Conservation (phyloP, 30 jellyfish, hydroid and myxozoan species). For the Pelagia noctiluca region DNA sequence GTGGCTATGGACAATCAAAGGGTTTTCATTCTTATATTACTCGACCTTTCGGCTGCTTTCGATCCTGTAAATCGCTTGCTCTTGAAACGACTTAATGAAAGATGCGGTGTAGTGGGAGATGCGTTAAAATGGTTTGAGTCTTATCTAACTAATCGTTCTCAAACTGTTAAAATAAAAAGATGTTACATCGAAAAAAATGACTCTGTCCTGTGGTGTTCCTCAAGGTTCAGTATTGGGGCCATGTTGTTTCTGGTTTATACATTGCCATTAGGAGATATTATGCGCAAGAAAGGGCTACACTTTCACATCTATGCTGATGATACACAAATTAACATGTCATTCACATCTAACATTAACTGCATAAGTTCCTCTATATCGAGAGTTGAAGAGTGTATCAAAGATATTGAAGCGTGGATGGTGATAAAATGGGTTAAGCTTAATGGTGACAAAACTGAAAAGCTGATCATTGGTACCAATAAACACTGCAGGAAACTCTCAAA, state of each 20-base stretch:
- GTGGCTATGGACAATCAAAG: constrained; percentile 47
- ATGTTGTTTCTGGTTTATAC: neutral
- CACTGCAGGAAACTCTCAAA: constrained; percentile 48
- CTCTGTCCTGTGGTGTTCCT: constrained; percentile 5
- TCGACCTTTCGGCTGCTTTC: constrained; percentile 68
- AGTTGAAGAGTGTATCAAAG: constrained; percentile 46
- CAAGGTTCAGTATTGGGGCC: neutral
- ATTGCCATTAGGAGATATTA: constrained; percentile 29
- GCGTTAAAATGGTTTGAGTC: constrained; percentile 65
- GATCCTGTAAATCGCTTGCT: constrained; percentile 53
- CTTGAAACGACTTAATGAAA: constrained; percentile 44
- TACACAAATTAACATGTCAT: neutral
- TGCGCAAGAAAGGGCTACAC: constrained; percentile 17
- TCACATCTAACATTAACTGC: constrained; percentile 22
- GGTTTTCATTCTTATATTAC: constrained; percentile 49
- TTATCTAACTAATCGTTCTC: constrained; percentile 53
- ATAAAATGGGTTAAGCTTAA: constrained; percentile 47
- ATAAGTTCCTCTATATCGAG: constrained; percentile 4
- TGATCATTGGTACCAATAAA: constrained; percentile 34
- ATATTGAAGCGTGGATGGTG: constrained; percentile 46
- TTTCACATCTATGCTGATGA: constrained; percentile 19
- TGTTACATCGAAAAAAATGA: constrained; percentile 14
- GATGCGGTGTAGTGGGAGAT: constrained; percentile 59
- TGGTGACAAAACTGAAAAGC: constrained; percentile 62
- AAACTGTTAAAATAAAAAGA: constrained; percentile 8